Evolutionary conservation across 2,797 vertebrate species (phyloP), one percentile per base, ranked within the genome.

Genomic region (Hyperoplus lanceolatus): DNA sequence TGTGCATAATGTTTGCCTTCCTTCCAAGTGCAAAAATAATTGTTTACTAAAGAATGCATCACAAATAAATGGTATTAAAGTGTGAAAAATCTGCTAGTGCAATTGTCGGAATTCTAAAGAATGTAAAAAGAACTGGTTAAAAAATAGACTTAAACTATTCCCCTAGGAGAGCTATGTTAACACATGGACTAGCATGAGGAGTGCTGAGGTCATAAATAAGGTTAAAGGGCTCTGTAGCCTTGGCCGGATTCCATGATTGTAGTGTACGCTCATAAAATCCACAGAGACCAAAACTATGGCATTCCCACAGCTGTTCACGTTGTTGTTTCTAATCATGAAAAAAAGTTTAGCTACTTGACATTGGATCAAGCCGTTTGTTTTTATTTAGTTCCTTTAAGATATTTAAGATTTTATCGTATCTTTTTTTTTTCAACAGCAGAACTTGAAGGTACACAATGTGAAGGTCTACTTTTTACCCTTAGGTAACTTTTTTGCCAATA

Each of bases 401-500:
- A 29, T 29, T 29, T 29, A 29, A 29, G 29, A 29, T 29, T 29
- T 29, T 29, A 29, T 29, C 29, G 29, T 12, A 8, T 57, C 6
- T 29, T 36, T 5, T 69, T 10, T 38, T 21, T 41, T 14, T 12
- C 4, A 48, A 13, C 16, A 48, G 54, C 10, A 41, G 6, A 4
- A 54, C 39, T 16, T 45, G 0, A 42, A 46, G 4, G 2, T n/a
- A 8, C 39, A 12, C 0, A 39, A 38, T 49, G 9, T 38, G 5
- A 63, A n/a, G 45, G 48, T 63, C 12, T 46, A 3, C 29, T 12
- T 50, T 50, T 38, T 7, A 64, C 10, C 15, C 21, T 15, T 29
- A 21, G 15, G 57, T 42, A 41, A 62, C 10, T 16, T n/a, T 63
- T 63, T n/a, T 63, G 21, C 48, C 18, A 62, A 61, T 59, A 39